Evolutionary conservation across 2,113 vertebrate species (phyloP).

Genomic region (Dipodomys merriami): DNA sequence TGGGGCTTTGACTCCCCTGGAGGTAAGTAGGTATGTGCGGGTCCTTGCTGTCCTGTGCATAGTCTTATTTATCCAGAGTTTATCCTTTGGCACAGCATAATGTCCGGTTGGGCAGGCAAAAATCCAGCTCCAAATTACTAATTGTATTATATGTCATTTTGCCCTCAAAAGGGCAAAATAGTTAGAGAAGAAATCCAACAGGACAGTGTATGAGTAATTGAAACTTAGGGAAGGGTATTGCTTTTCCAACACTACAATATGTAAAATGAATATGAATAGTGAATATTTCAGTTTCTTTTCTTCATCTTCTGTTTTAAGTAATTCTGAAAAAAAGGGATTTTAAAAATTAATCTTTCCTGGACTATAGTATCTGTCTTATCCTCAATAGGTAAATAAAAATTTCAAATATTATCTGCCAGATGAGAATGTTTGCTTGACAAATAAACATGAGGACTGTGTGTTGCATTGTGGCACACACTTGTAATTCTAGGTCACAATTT

Average conservation of each 20-base stretch:
- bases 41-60: neutral
- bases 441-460: neutral
- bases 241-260: neutral
- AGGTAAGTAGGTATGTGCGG: neutral
- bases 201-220: constrained; percentile 74
- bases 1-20: neutral
- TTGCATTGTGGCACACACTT: no score
- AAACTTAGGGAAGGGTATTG: constrained; percentile 73
- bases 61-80: neutral
- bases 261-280: constrained; percentile 63
- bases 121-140: constrained; percentile 36
- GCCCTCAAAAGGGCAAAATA: constrained; percentile 76
- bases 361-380: constrained; percentile 17
- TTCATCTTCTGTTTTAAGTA: constrained; percentile 49
- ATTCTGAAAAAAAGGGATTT: constrained; percentile 14
- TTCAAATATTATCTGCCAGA: constrained; percentile 30
- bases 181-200: constrained; percentile 77
- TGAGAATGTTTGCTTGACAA: constrained; percentile 44
- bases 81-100: constrained; percentile 24
- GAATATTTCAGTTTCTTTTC: constrained; percentile 49
- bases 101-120: constrained; percentile 53
- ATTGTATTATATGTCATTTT: constrained; percentile 68
- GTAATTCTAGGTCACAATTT: no score
- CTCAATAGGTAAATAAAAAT: neutral
- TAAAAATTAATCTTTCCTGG: constrained; percentile 6